phyloP scores from a whole-genome alignment of 2,113 vertebrate species.

The Carassius gibelio region DNA sequence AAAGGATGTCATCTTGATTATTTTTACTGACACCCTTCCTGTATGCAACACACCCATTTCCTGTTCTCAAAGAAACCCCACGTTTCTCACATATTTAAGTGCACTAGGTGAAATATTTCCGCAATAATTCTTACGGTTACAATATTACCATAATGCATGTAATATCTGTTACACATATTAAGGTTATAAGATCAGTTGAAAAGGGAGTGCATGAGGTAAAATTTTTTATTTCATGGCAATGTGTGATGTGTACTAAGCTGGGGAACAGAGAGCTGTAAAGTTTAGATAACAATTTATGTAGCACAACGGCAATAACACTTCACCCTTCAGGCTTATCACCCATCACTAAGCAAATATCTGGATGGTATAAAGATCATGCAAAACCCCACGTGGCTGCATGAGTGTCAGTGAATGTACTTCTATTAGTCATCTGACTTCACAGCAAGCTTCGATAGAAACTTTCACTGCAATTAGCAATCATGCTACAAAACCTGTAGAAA shows the following conservation, averaged over 20 bases:
- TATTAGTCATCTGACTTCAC: background rate
- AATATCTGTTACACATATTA: background rate
- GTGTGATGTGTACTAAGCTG: background rate
- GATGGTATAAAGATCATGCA: background rate
- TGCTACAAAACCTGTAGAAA: background rate
- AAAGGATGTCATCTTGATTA: background rate
- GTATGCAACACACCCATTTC: background rate
- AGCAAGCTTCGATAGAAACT: background rate
- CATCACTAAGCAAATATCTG: conserved; percentile 21
- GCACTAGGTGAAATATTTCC: background rate
- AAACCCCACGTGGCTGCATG: background rate
- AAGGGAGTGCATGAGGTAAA: background rate
- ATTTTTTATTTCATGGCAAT: background rate
- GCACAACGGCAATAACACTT: background rate
- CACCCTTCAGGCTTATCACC: background rate
- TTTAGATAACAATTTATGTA: conserved; percentile 3
- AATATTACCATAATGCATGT: background rate
- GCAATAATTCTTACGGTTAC: background rate
- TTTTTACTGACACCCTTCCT: background rate
- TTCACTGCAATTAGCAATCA: background rate
- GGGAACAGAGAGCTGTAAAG: background rate
- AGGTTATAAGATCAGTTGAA: background rate
- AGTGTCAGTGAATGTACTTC: background rate
- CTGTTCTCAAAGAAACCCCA: background rate
- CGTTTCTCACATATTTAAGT: background rate